A percentile compares a stretch with the other conserved stretches of the same genome.
Conservation (phyloP, 1,140 invertebrate genomes). For the Drepana arcuata region DNA sequence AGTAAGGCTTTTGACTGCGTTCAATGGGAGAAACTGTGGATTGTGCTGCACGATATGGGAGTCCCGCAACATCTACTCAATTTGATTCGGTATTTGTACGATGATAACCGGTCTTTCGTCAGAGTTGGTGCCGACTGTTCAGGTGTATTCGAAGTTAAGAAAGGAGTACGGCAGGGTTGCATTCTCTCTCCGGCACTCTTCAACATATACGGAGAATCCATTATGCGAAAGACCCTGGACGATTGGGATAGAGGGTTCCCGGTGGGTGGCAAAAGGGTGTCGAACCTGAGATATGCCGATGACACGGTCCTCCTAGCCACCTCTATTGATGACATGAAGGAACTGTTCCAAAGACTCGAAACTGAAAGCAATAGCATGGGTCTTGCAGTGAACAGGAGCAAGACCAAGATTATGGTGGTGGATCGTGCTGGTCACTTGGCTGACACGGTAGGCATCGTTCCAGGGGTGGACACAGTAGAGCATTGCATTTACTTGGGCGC, state of each 20-base stretch:
- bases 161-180: constrained; percentile 15
- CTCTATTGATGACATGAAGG: neutral
- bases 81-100: constrained; percentile 5
- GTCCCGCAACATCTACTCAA: constrained; percentile 5
- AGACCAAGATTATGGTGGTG: neutral
- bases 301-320: neutral
- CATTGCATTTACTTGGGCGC: neutral
- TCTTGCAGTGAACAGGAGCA: neutral
- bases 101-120: neutral
- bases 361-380: neutral
- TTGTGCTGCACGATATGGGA: constrained; percentile 7
- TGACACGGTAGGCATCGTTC: neutral
- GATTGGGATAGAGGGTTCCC: constrained; percentile 6
- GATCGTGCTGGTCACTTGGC: neutral
- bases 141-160: constrained; percentile 2
- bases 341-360: neutral
- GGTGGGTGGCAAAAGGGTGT: constrained; percentile 4
- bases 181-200: constrained; percentile 9
- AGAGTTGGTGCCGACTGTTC: constrained; percentile 3
- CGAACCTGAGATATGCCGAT: constrained; percentile 10
- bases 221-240: constrained; percentile 7
- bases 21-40: constrained; percentile 8
- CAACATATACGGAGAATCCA: constrained; percentile 16
- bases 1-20: constrained; percentile 15
- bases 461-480: neutral